Evolutionary conservation across 1,140 invertebrate genomes (phyloP), one percentile per base, ranked within the genome.

Genomic region (Archegozetes longisetosus): DNA sequence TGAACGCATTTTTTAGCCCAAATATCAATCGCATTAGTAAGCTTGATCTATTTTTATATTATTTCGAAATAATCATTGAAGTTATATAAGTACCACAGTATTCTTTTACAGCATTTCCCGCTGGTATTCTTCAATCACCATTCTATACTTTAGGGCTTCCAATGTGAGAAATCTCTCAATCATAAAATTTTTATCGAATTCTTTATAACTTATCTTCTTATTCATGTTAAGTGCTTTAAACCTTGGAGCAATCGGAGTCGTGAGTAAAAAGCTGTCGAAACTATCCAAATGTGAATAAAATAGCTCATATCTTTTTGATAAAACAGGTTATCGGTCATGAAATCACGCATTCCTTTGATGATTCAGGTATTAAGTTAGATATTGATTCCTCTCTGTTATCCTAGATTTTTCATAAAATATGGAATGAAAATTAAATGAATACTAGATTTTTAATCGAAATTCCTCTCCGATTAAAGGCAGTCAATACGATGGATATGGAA

Each of bases 1-100:
- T 72, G 1, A 82, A 79, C 64, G 77, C 79, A 4, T 82, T 79
- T 69, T 82, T 83, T 68, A 76, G 79, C 65, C 74, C 77, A 2
- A 76, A 78, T 55, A 73, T 78, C 53, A 82, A 82, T 66, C 47
- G 53, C 51, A 65, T 59, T 52, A 63, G 40, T 65, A 61, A 27
- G 58, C 53, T 12, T 25, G 40, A 22, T 55, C 46, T 22, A 52
- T 40, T 9, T 6, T 40, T 40, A 40, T 40, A 40, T 46, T 54
- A 60, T 27, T 54, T 55, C 54, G 53, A 32, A n/a, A 0, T 1
- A 20, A 24, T 55, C 28, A 2, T 3, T 53, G 2, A 1, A 24
- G 14, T 2, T 47, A 25, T 58, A 24, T 22, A 4, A 2, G 25
- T 12, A 20, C 23, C 1, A 29, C 17, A 50, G 6, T 58, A 26